These are phyloP conservation scores for Conger conger DNA, from an alignment of 2,113 vertebrate genomes.

Conservation along the genomic window DNA sequence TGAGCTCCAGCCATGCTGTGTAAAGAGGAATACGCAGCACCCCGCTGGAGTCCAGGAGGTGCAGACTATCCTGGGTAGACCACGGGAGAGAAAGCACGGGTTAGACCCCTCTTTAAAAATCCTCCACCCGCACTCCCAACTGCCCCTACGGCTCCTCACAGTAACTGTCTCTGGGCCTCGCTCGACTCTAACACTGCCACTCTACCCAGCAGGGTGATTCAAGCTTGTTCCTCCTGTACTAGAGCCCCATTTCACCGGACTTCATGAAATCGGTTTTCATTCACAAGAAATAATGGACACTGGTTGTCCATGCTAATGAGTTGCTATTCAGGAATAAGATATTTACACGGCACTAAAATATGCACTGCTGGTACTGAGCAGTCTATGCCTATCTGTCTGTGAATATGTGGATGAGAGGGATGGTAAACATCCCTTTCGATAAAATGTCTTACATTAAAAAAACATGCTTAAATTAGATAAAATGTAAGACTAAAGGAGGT, in stretches of 20 bases:
- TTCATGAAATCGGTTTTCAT: background rate
- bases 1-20: conserved; percentile 78
- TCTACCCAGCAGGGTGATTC: no score
- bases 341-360: no score
- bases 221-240: background rate
- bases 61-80: conserved; percentile 71
- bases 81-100: conserved; percentile 63
- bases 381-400: no score
- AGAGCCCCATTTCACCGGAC: background rate
- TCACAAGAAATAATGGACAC: background rate
- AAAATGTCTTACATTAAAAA: background rate
- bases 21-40: conserved; percentile 71
- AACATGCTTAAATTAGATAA: background rate
- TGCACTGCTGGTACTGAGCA: no score
- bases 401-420: background rate
- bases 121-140: background rate
- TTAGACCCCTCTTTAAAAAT: conserved; percentile 36
- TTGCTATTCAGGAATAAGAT: no score
- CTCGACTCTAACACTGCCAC: no score
- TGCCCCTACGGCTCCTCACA: background rate
- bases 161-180: background rate
- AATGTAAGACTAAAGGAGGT: background rate
- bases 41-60: conserved; percentile 76
- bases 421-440: background rate
- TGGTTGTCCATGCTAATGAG: no score